phyloP scores from a whole-genome alignment of 2,113 vertebrate genomes.

The Campylomormyrus tamandua region DNA sequence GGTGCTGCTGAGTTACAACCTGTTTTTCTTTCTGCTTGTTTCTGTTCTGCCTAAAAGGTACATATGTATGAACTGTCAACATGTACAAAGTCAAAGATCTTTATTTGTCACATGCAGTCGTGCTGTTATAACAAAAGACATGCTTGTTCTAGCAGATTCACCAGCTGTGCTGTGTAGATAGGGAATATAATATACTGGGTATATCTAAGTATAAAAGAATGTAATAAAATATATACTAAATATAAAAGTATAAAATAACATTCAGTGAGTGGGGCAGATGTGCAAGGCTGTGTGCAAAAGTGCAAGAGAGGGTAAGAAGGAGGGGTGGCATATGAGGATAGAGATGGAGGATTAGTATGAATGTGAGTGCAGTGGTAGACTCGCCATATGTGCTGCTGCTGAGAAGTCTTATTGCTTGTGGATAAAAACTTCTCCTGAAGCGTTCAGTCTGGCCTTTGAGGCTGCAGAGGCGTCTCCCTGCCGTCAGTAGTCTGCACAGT shows the following conservation, averaged over 20 bases:
- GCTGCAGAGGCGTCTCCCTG: background rate
- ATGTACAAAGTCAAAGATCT: background rate
- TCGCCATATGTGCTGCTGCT: background rate
- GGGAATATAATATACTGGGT: background rate
- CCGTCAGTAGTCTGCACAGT: background rate
- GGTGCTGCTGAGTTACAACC: background rate
- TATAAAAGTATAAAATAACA: background rate
- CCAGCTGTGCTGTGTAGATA: background rate
- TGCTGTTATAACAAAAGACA: background rate
- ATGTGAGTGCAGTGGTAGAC: background rate
- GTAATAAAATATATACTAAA: background rate
- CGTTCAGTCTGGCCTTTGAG: background rate
- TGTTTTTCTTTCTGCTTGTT: background rate
- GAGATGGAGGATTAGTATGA: background rate
- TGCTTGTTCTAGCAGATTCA: background rate
- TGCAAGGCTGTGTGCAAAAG: background rate
- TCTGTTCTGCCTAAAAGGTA: background rate
- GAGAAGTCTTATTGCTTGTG: background rate
- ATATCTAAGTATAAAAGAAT: background rate
- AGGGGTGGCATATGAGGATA: no score
- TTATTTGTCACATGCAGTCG: background rate
- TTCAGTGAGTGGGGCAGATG: background rate
- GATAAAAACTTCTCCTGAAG: background rate
- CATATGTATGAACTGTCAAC: no score
- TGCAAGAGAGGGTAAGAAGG: background rate